Evolutionary conservation across 2,888 invertebrate genomes (phyloP), one percentile per base, ranked within the genome.

Genomic region (Gastracanthus pulcherrimus): DNA sequence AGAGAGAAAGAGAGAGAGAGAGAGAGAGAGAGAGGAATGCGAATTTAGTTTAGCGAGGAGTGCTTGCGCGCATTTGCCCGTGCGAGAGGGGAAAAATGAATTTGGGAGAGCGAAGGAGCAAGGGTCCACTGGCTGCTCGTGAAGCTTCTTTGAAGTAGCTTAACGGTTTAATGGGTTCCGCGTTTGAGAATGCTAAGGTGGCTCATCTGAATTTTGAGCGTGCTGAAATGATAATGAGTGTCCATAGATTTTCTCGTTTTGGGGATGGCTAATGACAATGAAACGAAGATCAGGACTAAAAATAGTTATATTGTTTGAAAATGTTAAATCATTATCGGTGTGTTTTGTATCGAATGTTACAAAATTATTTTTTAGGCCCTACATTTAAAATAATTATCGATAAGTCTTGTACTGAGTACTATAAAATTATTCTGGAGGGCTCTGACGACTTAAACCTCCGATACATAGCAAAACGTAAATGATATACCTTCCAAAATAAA

Each of bases 51-150:
- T n/a, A 51, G 48, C n/a, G 51, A 55, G 55, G 7, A 26, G 26
- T 55, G 31, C 36, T 38, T 38, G 26, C 16, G 26, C 16, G 11
- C 64, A 11, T 23, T 7, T n/a, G 58, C 29, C 16, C 23, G 23
- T 1, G n/a, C n/a, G n/a, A n/a, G 34, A 36, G 55, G 26, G 31
- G 26, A 38, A 72, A 55, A 72, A 34, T 7, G 23, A 71, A 38
- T 19, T 34, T 16, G 55, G 19, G 19, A 71, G 38, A 71, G 71
- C 38, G 41, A 58, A 23, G 34, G 60, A 60, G 41, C 60, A 60
- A 41, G 36, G 23, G 51, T 13, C 6, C n/a, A n/a, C n/a, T 2
- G 55, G 11, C 16, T 26, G 26, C 23, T 13, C 31, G 16, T 16
- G 29, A 11, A 36, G 34, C 16, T 60, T n/a, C 60, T 31, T 31